These are phyloP conservation scores for Strigamia crassipes DNA, from an alignment of 2,888 invertebrate species.

Conservation along the genomic window DNA sequence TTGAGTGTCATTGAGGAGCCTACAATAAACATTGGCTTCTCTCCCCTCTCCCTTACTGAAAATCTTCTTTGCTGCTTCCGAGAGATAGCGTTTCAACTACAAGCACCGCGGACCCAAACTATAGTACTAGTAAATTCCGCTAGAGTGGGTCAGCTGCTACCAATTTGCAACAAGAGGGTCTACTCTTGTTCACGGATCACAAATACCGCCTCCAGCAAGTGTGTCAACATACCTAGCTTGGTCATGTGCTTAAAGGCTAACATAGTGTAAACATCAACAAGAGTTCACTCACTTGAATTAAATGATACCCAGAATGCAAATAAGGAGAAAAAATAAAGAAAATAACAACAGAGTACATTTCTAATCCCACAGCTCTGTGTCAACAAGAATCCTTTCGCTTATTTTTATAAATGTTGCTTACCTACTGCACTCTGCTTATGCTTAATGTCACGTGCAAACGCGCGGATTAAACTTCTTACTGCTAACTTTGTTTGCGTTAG, in stretches of 20 bases:
- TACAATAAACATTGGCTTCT: conserved; percentile 21
- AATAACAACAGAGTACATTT: not conserved
- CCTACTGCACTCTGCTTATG: not conserved
- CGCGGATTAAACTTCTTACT: not conserved
- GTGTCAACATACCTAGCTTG: conserved; percentile 15
- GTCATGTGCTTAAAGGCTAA: conserved; percentile 4
- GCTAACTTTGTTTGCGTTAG: not conserved
- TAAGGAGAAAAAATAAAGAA: not conserved
- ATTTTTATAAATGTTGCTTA: not conserved
- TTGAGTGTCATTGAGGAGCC: conserved; percentile 21
- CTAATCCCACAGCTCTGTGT: conserved; percentile 8
- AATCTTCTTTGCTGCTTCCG: conserved; percentile 16
- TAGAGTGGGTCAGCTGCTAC: conserved; percentile 4
- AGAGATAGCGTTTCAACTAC: conserved; percentile 21
- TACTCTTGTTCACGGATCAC: conserved; percentile 15
- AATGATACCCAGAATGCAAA: conserved; percentile 6
- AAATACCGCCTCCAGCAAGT: conserved; percentile 11
- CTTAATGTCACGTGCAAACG: not conserved
- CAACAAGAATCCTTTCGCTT: not conserved
- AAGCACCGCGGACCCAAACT: conserved; percentile 15
- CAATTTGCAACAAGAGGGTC: conserved; percentile 21
- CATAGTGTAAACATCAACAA: conserved; percentile 21
- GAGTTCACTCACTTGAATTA: conserved; percentile 16
- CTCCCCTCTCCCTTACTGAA: not conserved
- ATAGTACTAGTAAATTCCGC: conserved; percentile 5